Conservation (phyloP, 2,797 vertebrate species). For the Galago senegalensis region DNA sequence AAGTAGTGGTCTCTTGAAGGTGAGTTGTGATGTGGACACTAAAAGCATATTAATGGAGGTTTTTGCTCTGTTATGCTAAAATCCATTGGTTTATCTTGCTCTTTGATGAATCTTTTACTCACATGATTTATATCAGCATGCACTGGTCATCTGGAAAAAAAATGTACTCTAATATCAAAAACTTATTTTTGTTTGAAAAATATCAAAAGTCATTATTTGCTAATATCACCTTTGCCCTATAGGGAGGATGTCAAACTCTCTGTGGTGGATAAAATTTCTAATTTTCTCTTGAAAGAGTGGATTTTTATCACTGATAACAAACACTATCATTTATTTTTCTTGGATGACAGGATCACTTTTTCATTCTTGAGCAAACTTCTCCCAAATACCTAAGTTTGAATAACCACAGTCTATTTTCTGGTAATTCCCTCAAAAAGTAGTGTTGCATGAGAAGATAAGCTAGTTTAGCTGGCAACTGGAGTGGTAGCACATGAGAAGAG, state of each 20-base stretch:
- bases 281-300: background rate
- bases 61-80: background rate
- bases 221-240: background rate
- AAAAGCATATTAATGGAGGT: no score
- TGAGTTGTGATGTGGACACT: background rate
- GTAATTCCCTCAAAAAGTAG: background rate
- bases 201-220: background rate
- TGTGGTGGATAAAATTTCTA: no score
- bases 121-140: background rate
- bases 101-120: background rate
- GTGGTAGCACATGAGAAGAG: background rate
- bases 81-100: background rate
- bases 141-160: background rate
- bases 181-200: background rate
- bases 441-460: background rate
- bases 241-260: background rate
- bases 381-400: background rate
- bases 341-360: background rate
- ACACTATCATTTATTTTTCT: background rate
- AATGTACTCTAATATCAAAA: background rate
- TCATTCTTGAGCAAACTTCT: background rate
- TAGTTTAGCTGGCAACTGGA: background rate
- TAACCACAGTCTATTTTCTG: background rate
- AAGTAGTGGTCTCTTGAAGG: background rate
- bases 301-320: background rate